A percentile compares a stretch with the other conserved stretches of the same genome.
Evolutionary conservation across 2,888 invertebrate genomes (phyloP).

Genomic region (Eupeodes latifasciatus): DNA sequence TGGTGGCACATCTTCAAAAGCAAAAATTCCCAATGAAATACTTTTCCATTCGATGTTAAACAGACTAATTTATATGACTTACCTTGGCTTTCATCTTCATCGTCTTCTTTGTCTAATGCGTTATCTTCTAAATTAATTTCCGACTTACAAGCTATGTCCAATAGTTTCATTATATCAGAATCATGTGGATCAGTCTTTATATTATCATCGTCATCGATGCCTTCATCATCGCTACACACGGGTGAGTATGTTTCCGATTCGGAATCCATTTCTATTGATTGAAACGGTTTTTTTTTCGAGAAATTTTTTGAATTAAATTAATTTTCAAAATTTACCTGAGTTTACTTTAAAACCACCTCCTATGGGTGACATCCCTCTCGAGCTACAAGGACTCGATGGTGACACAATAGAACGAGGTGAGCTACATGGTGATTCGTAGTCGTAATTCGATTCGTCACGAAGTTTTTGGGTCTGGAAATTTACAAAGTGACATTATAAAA

Average conservation of each 20-base stretch:
- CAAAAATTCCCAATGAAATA: neutral
- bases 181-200: constrained; percentile 76
- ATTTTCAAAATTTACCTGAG: constrained; percentile 37
- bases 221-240: constrained; percentile 84
- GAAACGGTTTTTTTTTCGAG: no score
- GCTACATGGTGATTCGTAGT: constrained; percentile 82
- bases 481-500: constrained; percentile 71
- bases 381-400: constrained; percentile 83
- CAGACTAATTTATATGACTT: neutral
- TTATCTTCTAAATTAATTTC: constrained; percentile 81
- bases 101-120: constrained; percentile 82
- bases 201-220: constrained; percentile 77
- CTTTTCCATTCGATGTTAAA: neutral
- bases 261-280: constrained; percentile 71
- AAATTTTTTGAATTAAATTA: neutral
- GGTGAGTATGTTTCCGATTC: constrained; percentile 83
- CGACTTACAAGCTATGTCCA: constrained; percentile 80
- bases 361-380: constrained; percentile 82
- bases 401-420: constrained; percentile 81
- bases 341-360: constrained; percentile 77
- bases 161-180: constrained; percentile 82
- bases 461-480: constrained; percentile 77
- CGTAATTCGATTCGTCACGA: constrained; percentile 78
- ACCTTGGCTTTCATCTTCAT: constrained; percentile 81
- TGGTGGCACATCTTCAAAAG: constrained; percentile 78